These are phyloP conservation scores for Melinaea menophilus DNA, from an alignment of 2,888 invertebrate species.

Conservation along the genomic window DNA sequence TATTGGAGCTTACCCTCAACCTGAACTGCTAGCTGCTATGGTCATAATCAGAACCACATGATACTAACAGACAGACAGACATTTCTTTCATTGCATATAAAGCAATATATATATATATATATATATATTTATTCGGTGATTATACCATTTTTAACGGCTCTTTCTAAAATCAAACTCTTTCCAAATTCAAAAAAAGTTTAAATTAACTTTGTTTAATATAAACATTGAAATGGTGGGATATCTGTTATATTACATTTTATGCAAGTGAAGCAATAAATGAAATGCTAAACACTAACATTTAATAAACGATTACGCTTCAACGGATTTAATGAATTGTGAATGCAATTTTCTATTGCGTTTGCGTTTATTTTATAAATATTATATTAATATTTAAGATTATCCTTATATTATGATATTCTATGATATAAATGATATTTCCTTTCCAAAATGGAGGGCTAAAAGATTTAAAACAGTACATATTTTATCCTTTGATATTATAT, in stretches of 20 bases:
- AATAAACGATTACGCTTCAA: slow-evolving; percentile 22
- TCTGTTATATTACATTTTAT: not conserved
- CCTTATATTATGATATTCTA: not conserved
- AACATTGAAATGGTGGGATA: too few relatives aligned
- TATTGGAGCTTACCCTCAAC: slow-evolving; percentile 51
- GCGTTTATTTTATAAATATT: slow-evolving; percentile 8
- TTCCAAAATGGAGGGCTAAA: not conserved
- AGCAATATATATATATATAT: too few relatives aligned
- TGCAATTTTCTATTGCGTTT: slow-evolving; percentile 21
- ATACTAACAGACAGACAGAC: too few relatives aligned
- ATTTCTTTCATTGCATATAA: too few relatives aligned
- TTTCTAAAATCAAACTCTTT: too few relatives aligned
- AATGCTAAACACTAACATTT: slow-evolving; percentile 18
- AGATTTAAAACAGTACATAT: too few relatives aligned
- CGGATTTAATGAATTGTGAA: slow-evolving; percentile 14
- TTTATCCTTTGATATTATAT: too few relatives aligned
- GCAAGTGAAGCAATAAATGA: not conserved
- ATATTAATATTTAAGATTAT: slow-evolving; percentile 11
- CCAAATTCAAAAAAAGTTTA: too few relatives aligned
- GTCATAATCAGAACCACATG: slow-evolving; percentile 20
- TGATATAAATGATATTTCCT: not conserved
- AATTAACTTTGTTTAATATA: too few relatives aligned
- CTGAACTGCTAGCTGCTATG: slow-evolving; percentile 35
- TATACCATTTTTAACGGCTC: too few relatives aligned
- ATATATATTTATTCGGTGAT: too few relatives aligned